A percentile compares a stretch with the other conserved stretches of the same genome.
Conservation (phyloP, 2,888 invertebrate genomes). For the Leucophenga montana region DNA sequence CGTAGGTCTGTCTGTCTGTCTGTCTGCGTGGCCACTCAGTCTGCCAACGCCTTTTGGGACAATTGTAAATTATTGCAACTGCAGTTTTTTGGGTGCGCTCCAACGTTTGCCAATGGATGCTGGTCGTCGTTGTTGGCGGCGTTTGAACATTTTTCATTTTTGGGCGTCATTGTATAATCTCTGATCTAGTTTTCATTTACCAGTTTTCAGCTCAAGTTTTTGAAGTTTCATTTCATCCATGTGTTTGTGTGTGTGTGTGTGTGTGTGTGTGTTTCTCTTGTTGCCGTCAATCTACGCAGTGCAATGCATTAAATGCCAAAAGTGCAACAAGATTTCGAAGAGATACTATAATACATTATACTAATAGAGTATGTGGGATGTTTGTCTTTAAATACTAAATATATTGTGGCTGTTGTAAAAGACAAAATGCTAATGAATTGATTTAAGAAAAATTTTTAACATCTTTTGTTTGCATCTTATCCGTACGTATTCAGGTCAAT, state of each 20-base stretch:
- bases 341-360: too few species aligned
- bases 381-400: too few species aligned
- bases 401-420: background rate
- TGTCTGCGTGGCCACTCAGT: background rate
- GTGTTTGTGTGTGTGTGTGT: background rate
- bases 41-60: constrained; percentile 35
- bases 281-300: constrained; percentile 11
- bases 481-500: background rate
- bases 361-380: too few species aligned
- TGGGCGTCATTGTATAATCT: constrained; percentile 46
- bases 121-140: constrained; percentile 10
- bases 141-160: constrained; percentile 23
- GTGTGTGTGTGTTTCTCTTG: background rate
- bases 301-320: constrained; percentile 26
- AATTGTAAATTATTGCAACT: constrained; percentile 31
- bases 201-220: constrained; percentile 34
- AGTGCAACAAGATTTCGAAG: constrained; percentile 36
- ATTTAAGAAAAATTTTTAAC: background rate
- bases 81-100: constrained; percentile 12
- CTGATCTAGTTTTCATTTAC: constrained; percentile 39
- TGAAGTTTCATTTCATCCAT: background rate
- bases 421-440: constrained; percentile 16
- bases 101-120: constrained; percentile 3
- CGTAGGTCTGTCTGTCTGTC: background rate
- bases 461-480: too few species aligned